Evolutionary conservation across 2,797 vertebrate genomes (phyloP).

Genomic region (Thalassophryne amazonica): DNA sequence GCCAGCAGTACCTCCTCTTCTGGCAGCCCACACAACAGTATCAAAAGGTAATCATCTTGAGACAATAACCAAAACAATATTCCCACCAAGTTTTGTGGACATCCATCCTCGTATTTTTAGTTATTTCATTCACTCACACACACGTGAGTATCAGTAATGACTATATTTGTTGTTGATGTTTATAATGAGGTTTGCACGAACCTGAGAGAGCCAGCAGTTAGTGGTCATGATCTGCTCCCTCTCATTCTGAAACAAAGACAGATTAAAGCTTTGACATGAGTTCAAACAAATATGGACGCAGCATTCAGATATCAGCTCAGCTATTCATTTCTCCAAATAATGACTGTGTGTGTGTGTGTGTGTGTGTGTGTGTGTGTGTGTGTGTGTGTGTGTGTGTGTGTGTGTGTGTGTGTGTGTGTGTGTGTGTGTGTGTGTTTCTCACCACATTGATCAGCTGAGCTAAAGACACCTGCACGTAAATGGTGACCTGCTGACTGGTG

Average conservation of each 20-base stretch:
- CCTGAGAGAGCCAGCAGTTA: constrained; percentile 96
- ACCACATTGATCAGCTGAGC: constrained; percentile 84
- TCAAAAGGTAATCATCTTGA: too few species aligned
- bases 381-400: not conserved
- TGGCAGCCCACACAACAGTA: too few species aligned
- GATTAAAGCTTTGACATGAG: not conserved
- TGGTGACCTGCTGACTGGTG: constrained; percentile 81
- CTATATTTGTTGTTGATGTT: too few species aligned
- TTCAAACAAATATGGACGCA: not conserved
- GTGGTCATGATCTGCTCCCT: constrained; percentile 98
- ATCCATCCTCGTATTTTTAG: too few species aligned
- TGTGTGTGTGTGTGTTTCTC: constrained; percentile 28
- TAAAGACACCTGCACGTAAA: constrained; percentile 80
- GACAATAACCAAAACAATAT: too few species aligned
- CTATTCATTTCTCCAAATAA: fast-evolving
- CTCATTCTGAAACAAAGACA: constrained; percentile 85
- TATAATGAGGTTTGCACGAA: constrained; percentile 40
- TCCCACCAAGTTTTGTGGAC: too few species aligned
- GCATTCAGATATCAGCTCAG: not conserved
- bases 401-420: constrained; percentile 4
- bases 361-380: constrained; percentile 3
- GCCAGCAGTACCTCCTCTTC: too few species aligned
- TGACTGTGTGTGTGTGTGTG: not conserved
- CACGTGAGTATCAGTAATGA: too few species aligned
- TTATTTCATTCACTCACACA: too few species aligned